Percentiles rank a stretch among this genome's conserved stretches.
These are phyloP conservation scores for Scomber colias DNA, from an alignment of 2,113 vertebrate species.

Conservation along the genomic window DNA sequence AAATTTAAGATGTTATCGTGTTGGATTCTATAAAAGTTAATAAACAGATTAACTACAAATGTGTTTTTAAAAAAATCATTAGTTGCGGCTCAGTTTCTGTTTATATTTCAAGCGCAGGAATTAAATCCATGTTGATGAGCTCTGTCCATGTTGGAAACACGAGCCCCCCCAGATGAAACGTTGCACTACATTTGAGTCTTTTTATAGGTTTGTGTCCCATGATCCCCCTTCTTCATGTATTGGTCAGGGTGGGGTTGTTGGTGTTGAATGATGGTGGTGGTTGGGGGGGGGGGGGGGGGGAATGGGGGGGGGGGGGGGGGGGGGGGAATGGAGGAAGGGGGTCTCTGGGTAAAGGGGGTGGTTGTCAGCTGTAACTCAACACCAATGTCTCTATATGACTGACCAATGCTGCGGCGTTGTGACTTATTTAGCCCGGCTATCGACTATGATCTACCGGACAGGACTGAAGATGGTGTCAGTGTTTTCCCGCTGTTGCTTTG, in stretches of 20 bases:
- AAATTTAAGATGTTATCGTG: no score
- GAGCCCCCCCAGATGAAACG: constrained; percentile 38
- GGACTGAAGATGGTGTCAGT: constrained; percentile 14
- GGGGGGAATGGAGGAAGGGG: no score
- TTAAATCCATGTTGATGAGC: neutral
- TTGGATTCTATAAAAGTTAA: no score
- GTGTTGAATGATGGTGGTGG: constrained; percentile 21
- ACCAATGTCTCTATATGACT: constrained; percentile 47
- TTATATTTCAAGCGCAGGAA: constrained; percentile 4
- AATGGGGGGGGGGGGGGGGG: no score
- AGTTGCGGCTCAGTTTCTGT: neutral
- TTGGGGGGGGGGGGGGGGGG: no score
- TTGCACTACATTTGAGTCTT: constrained; percentile 61
- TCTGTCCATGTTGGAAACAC: constrained; percentile 40
- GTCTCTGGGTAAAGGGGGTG: neutral
- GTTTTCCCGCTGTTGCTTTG: constrained; percentile 3
- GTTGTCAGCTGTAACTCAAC: constrained; percentile 71
- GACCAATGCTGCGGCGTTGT: constrained; percentile 39
- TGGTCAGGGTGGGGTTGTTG: constrained; percentile 35
- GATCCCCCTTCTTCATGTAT: constrained; percentile 64
- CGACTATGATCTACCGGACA: constrained; percentile 1
- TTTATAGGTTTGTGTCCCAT: constrained; percentile 75
- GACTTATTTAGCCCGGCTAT: constrained; percentile 66
- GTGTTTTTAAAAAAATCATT: no score
- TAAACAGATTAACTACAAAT: no score